Evolutionary conservation across 2,797 vertebrate genomes (phyloP).

Genomic region (Neopelma chrysocephalum): DNA sequence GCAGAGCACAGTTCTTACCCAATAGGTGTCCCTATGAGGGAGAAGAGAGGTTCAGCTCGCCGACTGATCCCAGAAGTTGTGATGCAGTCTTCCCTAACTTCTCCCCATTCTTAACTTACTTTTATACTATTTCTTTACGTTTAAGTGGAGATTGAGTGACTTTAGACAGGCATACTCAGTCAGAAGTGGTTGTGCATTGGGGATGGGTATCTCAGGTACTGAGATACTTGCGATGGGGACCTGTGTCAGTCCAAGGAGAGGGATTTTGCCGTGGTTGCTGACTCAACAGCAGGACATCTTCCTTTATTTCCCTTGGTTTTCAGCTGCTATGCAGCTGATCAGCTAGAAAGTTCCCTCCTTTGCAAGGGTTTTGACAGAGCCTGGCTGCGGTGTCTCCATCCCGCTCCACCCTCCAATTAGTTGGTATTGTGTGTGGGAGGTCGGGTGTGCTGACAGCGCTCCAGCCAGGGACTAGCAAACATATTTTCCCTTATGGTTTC

Average conservation of each 20-base stretch:
- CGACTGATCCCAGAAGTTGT: not conserved
- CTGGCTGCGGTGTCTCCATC: not conserved
- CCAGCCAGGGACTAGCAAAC: not conserved
- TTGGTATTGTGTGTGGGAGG: no score
- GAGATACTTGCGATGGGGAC: not conserved
- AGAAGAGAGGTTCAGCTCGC: not conserved
- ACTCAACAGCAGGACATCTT: accelerated
- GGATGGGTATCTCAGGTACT: not conserved
- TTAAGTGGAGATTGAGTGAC: no score
- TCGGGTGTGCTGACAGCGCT: not conserved
- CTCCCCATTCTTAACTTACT: no score
- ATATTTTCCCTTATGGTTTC: not conserved
- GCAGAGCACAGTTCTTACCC: no score
- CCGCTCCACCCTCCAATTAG: not conserved
- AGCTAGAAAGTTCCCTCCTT: not conserved
- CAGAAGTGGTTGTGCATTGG: not conserved
- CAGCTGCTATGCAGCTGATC: not conserved
- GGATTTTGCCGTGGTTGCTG: not conserved
- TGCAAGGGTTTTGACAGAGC: not conserved
- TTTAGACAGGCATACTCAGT: not conserved
- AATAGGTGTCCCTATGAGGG: no score
- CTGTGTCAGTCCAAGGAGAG: not conserved
- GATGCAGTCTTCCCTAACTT: not conserved
- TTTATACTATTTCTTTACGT: not conserved
- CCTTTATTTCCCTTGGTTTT: not conserved